Conservation (phyloP, 2,888 invertebrate species). For the Frankliniella intonsa region DNA sequence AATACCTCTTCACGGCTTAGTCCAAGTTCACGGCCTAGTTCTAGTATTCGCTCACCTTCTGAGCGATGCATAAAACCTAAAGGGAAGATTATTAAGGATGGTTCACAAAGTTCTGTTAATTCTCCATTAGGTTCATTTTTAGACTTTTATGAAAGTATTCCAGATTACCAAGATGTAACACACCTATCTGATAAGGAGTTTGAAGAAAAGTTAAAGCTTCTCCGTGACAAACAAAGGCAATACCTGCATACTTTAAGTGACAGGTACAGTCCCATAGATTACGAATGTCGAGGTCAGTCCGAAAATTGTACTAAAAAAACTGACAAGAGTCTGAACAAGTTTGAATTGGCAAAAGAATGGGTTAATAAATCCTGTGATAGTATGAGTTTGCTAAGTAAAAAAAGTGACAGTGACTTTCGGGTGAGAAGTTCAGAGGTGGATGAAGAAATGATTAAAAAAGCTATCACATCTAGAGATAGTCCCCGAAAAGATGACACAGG, state of each 20-base stretch:
- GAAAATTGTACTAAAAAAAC: not conserved
- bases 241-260: constrained; percentile 38
- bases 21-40: not conserved
- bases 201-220: constrained; percentile 62
- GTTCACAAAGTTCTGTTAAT: not conserved
- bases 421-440: not conserved
- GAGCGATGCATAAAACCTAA: not conserved
- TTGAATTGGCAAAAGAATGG: constrained; percentile 2
- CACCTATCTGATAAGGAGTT: constrained; percentile 72
- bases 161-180: constrained; percentile 71
- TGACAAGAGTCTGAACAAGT: not conserved
- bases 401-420: not conserved
- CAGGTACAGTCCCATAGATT: not conserved
- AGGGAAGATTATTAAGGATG: not conserved
- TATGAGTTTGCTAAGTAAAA: not conserved
- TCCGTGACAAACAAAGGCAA: constrained; percentile 59
- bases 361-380: constrained; percentile 3
- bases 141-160: constrained; percentile 72
- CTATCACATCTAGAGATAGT: not conserved
- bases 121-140: constrained; percentile 58
- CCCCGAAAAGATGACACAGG: not conserved
- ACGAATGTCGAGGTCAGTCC: not conserved
- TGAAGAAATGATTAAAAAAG: not conserved
- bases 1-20: not conserved
- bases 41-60: not conserved